phyloP scores from a whole-genome alignment of 2,888 invertebrate species.

The Prosopocoilus inquinatus region DNA sequence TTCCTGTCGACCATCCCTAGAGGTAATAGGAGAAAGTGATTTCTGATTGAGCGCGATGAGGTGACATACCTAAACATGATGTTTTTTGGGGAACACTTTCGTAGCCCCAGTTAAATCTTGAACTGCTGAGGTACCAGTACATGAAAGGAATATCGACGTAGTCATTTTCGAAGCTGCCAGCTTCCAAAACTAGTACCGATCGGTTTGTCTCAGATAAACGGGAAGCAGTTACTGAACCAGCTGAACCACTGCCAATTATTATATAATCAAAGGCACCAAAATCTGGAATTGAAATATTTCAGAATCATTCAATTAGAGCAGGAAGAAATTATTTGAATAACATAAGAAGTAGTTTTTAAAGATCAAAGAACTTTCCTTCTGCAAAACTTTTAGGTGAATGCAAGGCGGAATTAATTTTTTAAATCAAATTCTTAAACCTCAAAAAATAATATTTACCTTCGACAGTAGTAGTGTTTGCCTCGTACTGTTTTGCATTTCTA shows the following conservation, averaged over 20 bases:
- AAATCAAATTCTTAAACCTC: too few relatives aligned
- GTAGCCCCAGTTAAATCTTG: conserved; percentile 18
- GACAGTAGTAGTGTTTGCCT: neutral
- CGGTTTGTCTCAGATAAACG: conserved; percentile 13
- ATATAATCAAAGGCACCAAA: conserved; percentile 20
- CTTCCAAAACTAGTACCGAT: conserved; percentile 16
- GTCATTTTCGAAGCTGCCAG: conserved; percentile 16
- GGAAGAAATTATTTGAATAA: too few relatives aligned
- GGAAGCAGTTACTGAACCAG: conserved; percentile 14
- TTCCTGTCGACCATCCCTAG: conserved; percentile 26
- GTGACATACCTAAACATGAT: conserved; percentile 16
- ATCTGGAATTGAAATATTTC: conserved; percentile 8
- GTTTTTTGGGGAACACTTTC: conserved; percentile 12
- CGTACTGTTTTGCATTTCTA: neutral
- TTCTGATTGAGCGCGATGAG: neutral
- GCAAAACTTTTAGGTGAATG: too few relatives aligned
- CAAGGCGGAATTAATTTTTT: too few relatives aligned
- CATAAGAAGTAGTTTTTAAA: too few relatives aligned
- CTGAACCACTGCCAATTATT: conserved; percentile 18
- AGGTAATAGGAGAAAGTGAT: neutral
- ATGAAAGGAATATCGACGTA: conserved; percentile 20
- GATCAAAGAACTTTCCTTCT: too few relatives aligned
- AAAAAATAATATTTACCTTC: too few relatives aligned
- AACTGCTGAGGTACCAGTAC: conserved; percentile 8
- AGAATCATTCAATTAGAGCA: too few relatives aligned